Conservation (phyloP, 2,888 invertebrate genomes). For the Syrista parreyssii region DNA sequence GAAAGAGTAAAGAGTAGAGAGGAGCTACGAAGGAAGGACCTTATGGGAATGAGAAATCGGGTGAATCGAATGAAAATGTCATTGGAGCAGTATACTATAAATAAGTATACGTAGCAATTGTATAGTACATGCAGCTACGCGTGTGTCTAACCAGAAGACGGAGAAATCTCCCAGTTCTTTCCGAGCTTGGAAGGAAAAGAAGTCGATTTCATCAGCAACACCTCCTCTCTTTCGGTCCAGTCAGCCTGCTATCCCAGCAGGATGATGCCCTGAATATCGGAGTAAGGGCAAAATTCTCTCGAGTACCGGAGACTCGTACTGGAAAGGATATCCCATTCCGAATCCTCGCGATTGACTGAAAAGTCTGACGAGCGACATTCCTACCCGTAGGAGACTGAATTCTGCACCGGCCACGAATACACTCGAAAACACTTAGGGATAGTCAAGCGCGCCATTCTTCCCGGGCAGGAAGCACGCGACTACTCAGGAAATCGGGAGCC, state of each 20-base stretch:
- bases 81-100: not conserved
- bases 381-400: not conserved
- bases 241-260: not conserved
- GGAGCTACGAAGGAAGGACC: not conserved
- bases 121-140: not conserved
- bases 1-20: not conserved
- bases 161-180: not conserved
- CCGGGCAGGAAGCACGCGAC: not conserved
- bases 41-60: not conserved
- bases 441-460: too few relatives aligned
- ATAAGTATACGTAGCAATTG: not conserved
- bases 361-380: not conserved
- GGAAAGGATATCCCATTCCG: not conserved
- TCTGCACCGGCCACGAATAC: too few relatives aligned
- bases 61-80: not conserved
- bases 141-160: not conserved
- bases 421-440: not conserved
- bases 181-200: not conserved
- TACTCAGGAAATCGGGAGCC: conserved; percentile 1
- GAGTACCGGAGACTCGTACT: too few relatives aligned
- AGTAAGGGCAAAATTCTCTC: too few relatives aligned
- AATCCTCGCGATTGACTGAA: not conserved
- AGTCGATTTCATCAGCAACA: not conserved
- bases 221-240: not conserved
- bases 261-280: too few relatives aligned